phyloP scores from a whole-genome alignment of 2,888 invertebrate species.

The Agrotis ipsilon region DNA sequence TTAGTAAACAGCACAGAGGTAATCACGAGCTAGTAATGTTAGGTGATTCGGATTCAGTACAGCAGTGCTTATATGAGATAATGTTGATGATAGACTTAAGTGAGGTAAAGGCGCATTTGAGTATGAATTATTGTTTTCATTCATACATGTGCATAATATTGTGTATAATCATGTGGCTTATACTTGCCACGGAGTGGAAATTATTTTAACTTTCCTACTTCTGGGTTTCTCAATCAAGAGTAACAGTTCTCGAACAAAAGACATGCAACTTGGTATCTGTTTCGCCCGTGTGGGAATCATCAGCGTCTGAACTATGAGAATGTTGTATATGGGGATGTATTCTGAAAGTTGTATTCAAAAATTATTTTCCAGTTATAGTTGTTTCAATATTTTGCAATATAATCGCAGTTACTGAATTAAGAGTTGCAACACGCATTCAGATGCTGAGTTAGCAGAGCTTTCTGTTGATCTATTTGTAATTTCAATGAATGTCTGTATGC shows the following conservation, averaged over 20 bases:
- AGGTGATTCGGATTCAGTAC: not conserved
- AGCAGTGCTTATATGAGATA: not conserved
- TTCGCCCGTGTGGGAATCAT: not conserved
- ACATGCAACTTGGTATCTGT: not conserved
- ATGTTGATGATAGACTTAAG: not conserved
- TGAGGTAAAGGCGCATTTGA: not conserved
- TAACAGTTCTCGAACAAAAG: not conserved
- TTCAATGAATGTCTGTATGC: not conserved
- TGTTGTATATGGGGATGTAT: not conserved
- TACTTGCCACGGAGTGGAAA: not conserved
- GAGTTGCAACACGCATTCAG: not conserved
- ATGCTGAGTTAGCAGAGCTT: not conserved
- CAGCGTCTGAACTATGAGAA: not conserved
- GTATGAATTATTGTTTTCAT: not conserved
- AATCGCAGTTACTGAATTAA: not conserved
- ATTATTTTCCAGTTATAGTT: not conserved
- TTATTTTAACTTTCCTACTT: not conserved
- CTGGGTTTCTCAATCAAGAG: not conserved
- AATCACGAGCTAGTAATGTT: not conserved
- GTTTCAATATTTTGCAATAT: not conserved
- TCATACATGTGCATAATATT: not conserved
- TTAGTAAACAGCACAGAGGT: not conserved
- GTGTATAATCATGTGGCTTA: not conserved
- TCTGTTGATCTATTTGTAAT: slow-evolving; percentile 3
- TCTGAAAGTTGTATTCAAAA: not conserved